A percentile compares a stretch with the other conserved stretches of the same genome.
These are phyloP conservation scores for Danaus plexippus DNA, from an alignment of 1,140 invertebrate species.

Conservation along the genomic window DNA sequence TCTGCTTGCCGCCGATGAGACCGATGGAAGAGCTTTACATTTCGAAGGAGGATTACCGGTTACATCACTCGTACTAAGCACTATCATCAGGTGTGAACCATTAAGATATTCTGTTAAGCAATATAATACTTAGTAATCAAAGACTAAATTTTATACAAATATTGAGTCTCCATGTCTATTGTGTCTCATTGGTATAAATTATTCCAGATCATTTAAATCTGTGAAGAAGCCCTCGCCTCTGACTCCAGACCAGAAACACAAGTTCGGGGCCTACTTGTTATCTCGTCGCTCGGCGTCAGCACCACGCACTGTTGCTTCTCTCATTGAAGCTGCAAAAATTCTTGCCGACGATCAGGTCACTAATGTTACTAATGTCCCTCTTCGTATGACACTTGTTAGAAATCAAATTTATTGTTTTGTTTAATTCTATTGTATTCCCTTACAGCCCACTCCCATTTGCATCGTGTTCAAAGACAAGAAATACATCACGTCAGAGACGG, in stretches of 20 bases:
- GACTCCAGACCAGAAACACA: slow-evolving; percentile 84
- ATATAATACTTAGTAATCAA: too few species aligned
- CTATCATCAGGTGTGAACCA: slow-evolving; percentile 51
- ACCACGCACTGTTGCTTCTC: slow-evolving; percentile 83
- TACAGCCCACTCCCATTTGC: slow-evolving; percentile 77
- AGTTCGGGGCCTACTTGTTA: slow-evolving; percentile 93
- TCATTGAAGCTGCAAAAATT: slow-evolving; percentile 83
- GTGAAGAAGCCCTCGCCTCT: slow-evolving; percentile 82
- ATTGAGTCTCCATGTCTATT: too few species aligned
- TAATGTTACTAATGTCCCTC: slow-evolving; percentile 2
- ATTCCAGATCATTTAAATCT: slow-evolving; percentile 78
- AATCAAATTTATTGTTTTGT: background rate
- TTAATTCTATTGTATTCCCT: slow-evolving; percentile 5
- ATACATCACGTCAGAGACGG: slow-evolving; percentile 80
- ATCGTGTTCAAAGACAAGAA: slow-evolving; percentile 83
- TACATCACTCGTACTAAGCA: slow-evolving; percentile 68
- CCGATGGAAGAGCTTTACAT: slow-evolving; percentile 89
- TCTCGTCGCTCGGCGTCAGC: slow-evolving; percentile 92
- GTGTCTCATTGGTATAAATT: too few species aligned
- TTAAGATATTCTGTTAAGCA: slow-evolving; percentile 26
- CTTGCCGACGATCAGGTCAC: slow-evolving; percentile 73
- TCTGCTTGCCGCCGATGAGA: slow-evolving; percentile 94
- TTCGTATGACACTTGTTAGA: slow-evolving; percentile 3
- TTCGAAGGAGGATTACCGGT: slow-evolving; percentile 91
- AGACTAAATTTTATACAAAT: too few species aligned